phyloP scores from a whole-genome alignment of 2,888 invertebrate species.

The Oasisia sp. region DNA sequence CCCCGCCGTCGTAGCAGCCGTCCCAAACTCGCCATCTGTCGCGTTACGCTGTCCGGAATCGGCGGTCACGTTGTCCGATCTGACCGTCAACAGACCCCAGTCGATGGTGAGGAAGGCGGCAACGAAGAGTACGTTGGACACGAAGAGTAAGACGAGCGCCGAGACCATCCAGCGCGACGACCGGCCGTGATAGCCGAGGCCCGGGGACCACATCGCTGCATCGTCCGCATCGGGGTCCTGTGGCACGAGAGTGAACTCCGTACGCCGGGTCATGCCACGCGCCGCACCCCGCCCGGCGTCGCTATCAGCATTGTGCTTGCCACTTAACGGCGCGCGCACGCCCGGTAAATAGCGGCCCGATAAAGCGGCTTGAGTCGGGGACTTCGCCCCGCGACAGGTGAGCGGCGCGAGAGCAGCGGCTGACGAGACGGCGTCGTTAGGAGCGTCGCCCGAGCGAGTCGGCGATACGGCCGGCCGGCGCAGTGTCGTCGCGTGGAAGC shows the following conservation, averaged over 20 bases:
- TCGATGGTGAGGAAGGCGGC: conserved; percentile 4
- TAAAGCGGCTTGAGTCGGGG: background rate
- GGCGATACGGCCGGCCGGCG: no score
- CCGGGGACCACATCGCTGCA: background rate
- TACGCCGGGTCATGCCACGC: background rate
- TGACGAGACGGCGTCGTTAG: background rate
- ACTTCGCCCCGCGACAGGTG: background rate
- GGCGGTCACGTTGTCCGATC: background rate
- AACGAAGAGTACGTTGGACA: conserved; percentile 37
- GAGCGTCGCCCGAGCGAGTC: no score
- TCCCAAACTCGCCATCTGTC: background rate
- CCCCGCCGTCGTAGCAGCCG: background rate
- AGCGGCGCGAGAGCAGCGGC: background rate
- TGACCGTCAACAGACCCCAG: background rate
- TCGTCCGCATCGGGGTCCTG: background rate
- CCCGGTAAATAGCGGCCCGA: background rate
- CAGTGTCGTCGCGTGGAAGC: background rate
- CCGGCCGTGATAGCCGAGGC: background rate
- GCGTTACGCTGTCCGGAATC: background rate
- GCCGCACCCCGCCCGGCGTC: background rate
- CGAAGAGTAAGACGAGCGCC: conserved; percentile 24
- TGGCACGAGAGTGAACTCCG: background rate
- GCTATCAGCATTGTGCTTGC: background rate
- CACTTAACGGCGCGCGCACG: background rate
- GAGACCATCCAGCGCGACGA: background rate